A percentile compares a stretch with the other conserved stretches of the same genome.
These are phyloP conservation scores for Enteromius afrohamiltoni DNA, from an alignment of 2,797 vertebrate species.

Conservation along the genomic window DNA sequence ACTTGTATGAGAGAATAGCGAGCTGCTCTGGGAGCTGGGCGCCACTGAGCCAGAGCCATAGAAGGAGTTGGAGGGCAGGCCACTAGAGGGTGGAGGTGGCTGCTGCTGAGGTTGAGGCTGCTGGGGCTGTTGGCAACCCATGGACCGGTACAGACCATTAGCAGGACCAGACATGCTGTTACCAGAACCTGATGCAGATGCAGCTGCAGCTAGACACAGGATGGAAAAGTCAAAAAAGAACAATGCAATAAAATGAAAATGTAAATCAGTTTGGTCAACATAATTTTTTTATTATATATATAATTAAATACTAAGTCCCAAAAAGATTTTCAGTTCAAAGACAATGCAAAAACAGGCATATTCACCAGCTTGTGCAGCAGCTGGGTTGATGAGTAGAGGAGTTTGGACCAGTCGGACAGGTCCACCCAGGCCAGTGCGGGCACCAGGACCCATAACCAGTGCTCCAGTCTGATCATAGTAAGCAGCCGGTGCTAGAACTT, in stretches of 20 bases:
- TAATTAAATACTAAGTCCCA: neutral
- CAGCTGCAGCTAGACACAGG: conserved; percentile 65
- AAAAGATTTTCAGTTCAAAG: neutral
- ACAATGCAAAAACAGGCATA: conserved; percentile 11
- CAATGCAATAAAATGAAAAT: neutral
- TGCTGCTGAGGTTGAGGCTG: conserved; percentile 74
- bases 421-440: conserved; percentile 88
- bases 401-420: conserved; percentile 94
- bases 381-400: conserved; percentile 93
- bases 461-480: conserved; percentile 97
- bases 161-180: conserved; percentile 90
- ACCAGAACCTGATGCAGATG: conserved; percentile 89
- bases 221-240: neutral
- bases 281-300: too few species aligned
- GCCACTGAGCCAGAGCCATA: conserved; percentile 91
- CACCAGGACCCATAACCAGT: conserved; percentile 94
- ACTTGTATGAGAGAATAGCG: conserved; percentile 94
- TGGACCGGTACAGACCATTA: conserved; percentile 91
- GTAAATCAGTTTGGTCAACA: too few species aligned
- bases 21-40: conserved; percentile 94
- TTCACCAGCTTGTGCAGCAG: conserved; percentile 94
- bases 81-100: conserved; percentile 83
- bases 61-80: conserved; percentile 92
- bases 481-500: conserved; percentile 93
- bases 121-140: conserved; percentile 89